phyloP scores from a whole-genome alignment of 2,888 invertebrate genomes.

The Minunthozetes semirufus region DNA sequence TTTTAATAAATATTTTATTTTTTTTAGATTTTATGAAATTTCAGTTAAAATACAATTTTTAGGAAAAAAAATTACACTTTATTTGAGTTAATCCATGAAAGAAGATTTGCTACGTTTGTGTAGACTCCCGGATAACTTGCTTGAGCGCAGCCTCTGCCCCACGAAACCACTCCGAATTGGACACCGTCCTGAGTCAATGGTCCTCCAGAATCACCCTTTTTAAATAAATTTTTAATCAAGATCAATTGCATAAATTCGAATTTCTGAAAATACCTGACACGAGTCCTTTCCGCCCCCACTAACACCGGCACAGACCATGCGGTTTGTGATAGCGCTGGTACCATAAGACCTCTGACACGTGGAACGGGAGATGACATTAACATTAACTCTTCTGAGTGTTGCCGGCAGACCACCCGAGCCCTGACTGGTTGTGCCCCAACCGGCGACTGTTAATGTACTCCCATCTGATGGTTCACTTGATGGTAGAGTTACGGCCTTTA shows the following conservation, averaged over 20 bases:
- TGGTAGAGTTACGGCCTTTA: background rate
- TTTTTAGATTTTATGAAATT: no score
- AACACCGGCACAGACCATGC: slow-evolving; percentile 42
- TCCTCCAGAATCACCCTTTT: slow-evolving; percentile 32
- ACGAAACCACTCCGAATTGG: slow-evolving; percentile 44
- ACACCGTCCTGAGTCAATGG: slow-evolving; percentile 19
- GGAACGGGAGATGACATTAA: slow-evolving; percentile 32
- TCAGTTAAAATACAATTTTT: no score
- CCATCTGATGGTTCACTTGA: background rate
- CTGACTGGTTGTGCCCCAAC: background rate
- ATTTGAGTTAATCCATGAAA: slow-evolving; percentile 41
- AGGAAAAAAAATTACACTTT: no score
- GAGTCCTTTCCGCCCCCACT: slow-evolving; percentile 42
- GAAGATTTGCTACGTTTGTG: slow-evolving; percentile 42
- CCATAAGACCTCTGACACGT: slow-evolving; percentile 39
- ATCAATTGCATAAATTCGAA: no score
- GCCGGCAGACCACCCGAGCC: background rate
- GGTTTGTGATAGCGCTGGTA: slow-evolving; percentile 37
- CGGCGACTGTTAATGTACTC: background rate
- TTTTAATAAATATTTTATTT: background rate
- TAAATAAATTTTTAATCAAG: no score
- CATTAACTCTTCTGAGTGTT: slow-evolving; percentile 6
- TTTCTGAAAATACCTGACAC: slow-evolving; percentile 40
- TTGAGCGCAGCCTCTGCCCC: slow-evolving; percentile 43
- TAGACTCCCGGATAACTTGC: slow-evolving; percentile 44